These are phyloP conservation scores for Venustaconcha ellipsiformis DNA, from an alignment of 1,140 invertebrate genomes.

Conservation along the genomic window DNA sequence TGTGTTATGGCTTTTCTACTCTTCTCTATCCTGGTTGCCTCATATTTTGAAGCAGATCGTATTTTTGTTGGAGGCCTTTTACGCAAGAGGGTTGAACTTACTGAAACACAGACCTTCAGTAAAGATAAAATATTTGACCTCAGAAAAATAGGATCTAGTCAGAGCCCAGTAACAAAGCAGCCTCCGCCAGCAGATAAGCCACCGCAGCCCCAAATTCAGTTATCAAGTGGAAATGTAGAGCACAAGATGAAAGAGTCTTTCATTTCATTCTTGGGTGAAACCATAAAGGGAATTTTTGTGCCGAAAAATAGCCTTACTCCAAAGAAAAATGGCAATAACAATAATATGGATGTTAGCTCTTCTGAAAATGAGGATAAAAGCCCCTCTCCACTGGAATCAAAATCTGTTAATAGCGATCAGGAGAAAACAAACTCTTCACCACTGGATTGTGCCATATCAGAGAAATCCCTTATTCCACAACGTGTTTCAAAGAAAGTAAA, in stretches of 20 bases:
- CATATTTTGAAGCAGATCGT: constrained; percentile 81
- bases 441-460: constrained; percentile 28
- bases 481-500: constrained; percentile 29
- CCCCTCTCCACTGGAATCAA: constrained; percentile 8
- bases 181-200: constrained; percentile 20
- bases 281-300: constrained; percentile 39
- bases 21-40: constrained; percentile 77
- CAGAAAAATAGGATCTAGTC: constrained; percentile 51
- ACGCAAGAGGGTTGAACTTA: constrained; percentile 50
- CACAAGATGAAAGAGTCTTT: constrained; percentile 37
- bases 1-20: constrained; percentile 77
- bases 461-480: constrained; percentile 45
- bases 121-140: constrained; percentile 67
- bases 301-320: constrained; percentile 20
- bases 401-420: constrained; percentile 21
- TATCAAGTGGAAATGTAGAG: constrained; percentile 54
- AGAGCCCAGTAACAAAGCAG: constrained; percentile 6
- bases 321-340: constrained; percentile 29
- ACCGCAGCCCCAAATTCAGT: constrained; percentile 29
- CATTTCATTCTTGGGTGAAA: constrained; percentile 34
- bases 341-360: constrained; percentile 5
- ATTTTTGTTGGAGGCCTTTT: constrained; percentile 73
- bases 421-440: constrained; percentile 23
- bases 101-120: constrained; percentile 53
- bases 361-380: background rate